phyloP scores from a whole-genome alignment of 1,140 invertebrate genomes.

The Aphaenogaster ashmeadi region DNA sequence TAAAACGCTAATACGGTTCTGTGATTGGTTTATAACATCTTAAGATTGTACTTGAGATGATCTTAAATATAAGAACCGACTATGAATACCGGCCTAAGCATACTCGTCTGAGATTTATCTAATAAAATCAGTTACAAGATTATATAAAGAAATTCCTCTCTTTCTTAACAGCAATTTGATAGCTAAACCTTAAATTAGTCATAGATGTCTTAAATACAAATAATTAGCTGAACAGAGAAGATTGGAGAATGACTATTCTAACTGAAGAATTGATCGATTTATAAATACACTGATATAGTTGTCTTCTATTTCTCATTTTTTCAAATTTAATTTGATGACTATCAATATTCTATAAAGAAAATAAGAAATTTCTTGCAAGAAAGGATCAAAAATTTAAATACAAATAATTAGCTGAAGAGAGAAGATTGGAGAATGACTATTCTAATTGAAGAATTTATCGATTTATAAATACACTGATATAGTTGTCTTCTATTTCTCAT shows the following conservation, averaged over 20 bases:
- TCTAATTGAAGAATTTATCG: neutral
- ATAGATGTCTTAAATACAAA: neutral
- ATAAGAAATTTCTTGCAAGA: neutral
- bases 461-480: neutral
- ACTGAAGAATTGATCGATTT: neutral
- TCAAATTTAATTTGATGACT: neutral
- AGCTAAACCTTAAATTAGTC: conserved; percentile 5
- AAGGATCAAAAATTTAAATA: no score
- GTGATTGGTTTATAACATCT: no score
- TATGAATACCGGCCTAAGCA: neutral
- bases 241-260: neutral
- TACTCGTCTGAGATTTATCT: neutral
- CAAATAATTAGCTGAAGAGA: neutral
- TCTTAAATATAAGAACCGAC: no score
- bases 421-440: neutral
- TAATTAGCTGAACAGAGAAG: neutral
- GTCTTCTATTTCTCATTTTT: neutral
- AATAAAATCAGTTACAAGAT: neutral
- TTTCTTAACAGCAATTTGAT: neutral
- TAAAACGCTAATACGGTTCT: no score
- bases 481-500: neutral
- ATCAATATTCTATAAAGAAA: neutral
- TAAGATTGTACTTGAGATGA: no score
- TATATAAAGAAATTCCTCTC: neutral
- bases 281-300: neutral